Percentiles rank a stretch among this genome's conserved stretches.
phyloP scores from a whole-genome alignment of 2,113 vertebrate genomes.

The Vicugna pacos region DNA sequence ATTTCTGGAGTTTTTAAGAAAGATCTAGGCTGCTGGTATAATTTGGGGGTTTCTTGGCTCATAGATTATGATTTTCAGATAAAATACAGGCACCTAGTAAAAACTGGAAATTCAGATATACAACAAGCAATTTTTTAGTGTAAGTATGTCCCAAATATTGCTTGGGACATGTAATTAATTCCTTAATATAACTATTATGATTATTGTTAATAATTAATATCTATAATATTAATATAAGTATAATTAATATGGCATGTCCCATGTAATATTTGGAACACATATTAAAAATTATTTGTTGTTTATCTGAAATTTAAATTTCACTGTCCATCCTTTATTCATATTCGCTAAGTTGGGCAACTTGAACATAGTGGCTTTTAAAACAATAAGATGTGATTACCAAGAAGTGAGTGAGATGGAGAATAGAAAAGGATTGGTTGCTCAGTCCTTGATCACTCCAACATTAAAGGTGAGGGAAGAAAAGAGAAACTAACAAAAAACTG shows the following conservation, averaged over 20 bases:
- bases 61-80: background rate
- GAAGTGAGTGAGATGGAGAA: background rate
- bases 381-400: background rate
- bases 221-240: background rate
- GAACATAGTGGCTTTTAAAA: background rate
- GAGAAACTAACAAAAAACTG: background rate
- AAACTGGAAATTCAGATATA: background rate
- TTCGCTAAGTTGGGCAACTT: background rate
- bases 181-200: background rate
- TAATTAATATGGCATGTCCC: background rate
- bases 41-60: background rate
- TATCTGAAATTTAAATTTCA: conserved; percentile 42
- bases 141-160: background rate
- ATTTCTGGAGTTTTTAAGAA: background rate
- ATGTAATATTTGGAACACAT: background rate
- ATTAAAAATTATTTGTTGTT: background rate
- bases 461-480: background rate
- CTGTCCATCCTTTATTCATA: background rate
- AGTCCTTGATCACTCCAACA: background rate
- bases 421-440: background rate
- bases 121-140: background rate
- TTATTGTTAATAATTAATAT: background rate
- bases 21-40: background rate
- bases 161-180: background rate
- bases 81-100: background rate